Percentiles rank a stretch among this genome's conserved stretches.
phyloP scores from a whole-genome alignment of 2,797 vertebrate genomes.

The Chelmon rostratus region DNA sequence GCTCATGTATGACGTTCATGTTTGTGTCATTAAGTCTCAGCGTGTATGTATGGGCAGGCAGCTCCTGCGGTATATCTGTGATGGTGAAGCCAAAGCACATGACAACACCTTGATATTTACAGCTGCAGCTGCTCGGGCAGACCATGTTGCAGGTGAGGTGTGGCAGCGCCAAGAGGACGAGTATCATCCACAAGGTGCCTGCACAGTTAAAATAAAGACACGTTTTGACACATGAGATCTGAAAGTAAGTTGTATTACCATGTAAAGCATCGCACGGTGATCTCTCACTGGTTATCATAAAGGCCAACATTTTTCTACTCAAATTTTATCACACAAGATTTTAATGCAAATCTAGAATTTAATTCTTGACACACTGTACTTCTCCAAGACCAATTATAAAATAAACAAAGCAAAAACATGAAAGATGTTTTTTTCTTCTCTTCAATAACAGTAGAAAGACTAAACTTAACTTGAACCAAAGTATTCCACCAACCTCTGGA shows the following conservation, averaged over 20 bases:
- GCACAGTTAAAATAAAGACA: conserved; percentile 28
- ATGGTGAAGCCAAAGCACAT: conserved; percentile 64
- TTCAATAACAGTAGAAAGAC: neutral
- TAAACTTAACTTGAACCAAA: neutral
- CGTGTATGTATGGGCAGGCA: conserved; percentile 63
- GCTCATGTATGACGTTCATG: conserved; percentile 73
- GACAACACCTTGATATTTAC: neutral
- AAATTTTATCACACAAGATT: neutral
- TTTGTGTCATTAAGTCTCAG: conserved; percentile 77
- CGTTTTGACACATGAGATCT: neutral
- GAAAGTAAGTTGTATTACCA: neutral
- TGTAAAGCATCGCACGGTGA: neutral
- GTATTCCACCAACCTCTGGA: conserved; percentile 69
- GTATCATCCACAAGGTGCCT: conserved; percentile 62
- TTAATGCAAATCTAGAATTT: neutral
- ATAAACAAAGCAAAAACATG: neutral
- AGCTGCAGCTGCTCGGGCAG: conserved; percentile 76
- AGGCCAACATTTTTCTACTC: neutral
- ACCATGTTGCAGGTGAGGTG: neutral
- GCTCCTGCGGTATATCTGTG: conserved; percentile 66
- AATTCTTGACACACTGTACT: neutral
- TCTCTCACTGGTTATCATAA: neutral
- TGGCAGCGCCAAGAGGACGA: conserved; percentile 61
- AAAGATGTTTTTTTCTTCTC: too few relatives aligned
- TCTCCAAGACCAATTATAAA: neutral